These are phyloP conservation scores for Prosopocoilus inquinatus DNA, from an alignment of 2,888 invertebrate genomes.

Conservation along the genomic window DNA sequence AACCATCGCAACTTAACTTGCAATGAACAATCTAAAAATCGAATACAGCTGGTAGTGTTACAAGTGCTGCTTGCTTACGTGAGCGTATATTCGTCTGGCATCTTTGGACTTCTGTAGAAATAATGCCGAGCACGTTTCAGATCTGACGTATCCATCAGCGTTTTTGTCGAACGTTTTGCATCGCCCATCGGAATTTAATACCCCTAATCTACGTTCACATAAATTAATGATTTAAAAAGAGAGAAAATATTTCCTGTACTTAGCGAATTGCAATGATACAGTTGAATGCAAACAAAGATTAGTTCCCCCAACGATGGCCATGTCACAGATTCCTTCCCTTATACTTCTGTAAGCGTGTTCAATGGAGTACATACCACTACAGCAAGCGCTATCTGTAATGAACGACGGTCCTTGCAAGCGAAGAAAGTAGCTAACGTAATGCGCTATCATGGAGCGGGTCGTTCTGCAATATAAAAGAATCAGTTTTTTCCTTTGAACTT, in stretches of 20 bases:
- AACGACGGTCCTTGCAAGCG: conserved; percentile 88
- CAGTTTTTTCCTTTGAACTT: not conserved
- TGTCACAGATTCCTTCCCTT: conserved; percentile 78
- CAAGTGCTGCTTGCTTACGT: conserved; percentile 43
- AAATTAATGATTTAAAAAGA: not conserved
- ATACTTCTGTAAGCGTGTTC: conserved; percentile 79
- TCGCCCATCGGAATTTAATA: conserved; percentile 78
- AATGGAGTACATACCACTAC: conserved; percentile 86
- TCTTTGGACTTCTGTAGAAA: conserved; percentile 66
- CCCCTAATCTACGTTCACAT: conserved; percentile 58
- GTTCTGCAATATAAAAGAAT: conserved; percentile 55
- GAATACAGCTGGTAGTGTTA: not conserved
- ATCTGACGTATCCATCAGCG: conserved; percentile 78
- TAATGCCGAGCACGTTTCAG: conserved; percentile 71
- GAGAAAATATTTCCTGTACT: conserved; percentile 47
- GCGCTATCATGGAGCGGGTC: conserved; percentile 87
- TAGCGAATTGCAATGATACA: conserved; percentile 82
- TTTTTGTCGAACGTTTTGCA: conserved; percentile 89
- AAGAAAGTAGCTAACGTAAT: conserved; percentile 84
- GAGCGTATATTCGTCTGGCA: conserved; percentile 55
- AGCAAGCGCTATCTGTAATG: conserved; percentile 89
- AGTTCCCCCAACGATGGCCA: conserved; percentile 85
- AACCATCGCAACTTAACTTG: conserved; percentile 47
- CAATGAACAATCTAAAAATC: conserved; percentile 39
- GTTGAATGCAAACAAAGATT: conserved; percentile 85